Base-by-base conservation (phyloP, 2,888 invertebrate genomes). In the Microctonus hyperodae region DNA sequence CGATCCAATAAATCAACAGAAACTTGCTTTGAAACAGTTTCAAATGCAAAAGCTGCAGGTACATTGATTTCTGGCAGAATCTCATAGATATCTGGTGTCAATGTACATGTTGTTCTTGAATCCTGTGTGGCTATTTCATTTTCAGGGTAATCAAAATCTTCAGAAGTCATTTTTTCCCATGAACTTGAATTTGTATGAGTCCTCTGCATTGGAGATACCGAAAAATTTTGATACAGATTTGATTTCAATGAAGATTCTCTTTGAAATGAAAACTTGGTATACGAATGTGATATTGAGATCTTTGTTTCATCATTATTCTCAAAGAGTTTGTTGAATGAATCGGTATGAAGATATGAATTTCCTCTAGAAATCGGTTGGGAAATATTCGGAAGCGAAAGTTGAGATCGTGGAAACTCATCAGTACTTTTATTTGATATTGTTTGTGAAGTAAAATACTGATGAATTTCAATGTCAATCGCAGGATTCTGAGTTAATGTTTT, bases 131-230 rank as follows among this genome's bases (percentile, higher is more conserved):
- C 51, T 23, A n/a, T 13, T 1, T 23, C 2, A 13, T 40, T 31
- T 28, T 7, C 3, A 44, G n/a, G n/a, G n/a, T 28, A 31, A 57
- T 44, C 48, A 16, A 60, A 61, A 28, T 61, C 48, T 33, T 44
- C 44, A 44, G 56, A 44, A 13, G 35, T 58, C 11, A 65, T 20
- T 23, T 51, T 51, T 7, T 50, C 20, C 51, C 58, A 59, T 2
- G 51, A 40, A 65, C 59, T 44, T n/a, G 7, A 44, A 20, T 1
- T 56, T 20, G 55, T 63, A 23, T 23, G 5, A 48, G 35, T 37
- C 40, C 28, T 51, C 3, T 25, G 7, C 1, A 13, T 2, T 28
- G 16, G 5, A 3, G 33, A 55, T 55, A n/a, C 2, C 9, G 11
- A 28, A 11, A 28, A 25, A 23, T 2, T 25, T 7, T 9, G 53